Evolutionary conservation across 2,888 invertebrate genomes (phyloP).

Genomic region (Beris chalybata): DNA sequence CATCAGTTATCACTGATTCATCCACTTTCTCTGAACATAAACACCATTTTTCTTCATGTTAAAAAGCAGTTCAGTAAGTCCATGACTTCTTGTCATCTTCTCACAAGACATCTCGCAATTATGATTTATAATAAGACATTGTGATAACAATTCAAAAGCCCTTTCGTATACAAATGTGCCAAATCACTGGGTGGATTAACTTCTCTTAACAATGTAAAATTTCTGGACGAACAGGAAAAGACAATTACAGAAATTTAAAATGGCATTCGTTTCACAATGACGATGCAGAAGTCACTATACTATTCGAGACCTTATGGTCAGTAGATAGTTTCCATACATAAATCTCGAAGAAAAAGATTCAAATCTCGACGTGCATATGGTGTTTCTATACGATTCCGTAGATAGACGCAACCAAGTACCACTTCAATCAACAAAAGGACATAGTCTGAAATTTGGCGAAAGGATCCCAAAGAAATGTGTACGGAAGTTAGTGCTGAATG

Average conservation of each 20-base stretch:
- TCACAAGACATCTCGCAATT: too few relatives aligned
- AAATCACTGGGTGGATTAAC: slow-evolving; percentile 19
- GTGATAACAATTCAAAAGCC: too few relatives aligned
- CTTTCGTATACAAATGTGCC: not conserved
- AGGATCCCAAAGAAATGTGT: slow-evolving; percentile 8
- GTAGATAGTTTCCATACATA: slow-evolving; percentile 15
- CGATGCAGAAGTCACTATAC: not conserved
- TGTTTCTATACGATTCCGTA: not conserved
- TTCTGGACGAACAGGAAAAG: slow-evolving; percentile 22
- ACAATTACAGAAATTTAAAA: slow-evolving; percentile 3
- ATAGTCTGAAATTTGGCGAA: slow-evolving; percentile 1
- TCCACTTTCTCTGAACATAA: too few relatives aligned
- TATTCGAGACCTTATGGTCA: not conserved
- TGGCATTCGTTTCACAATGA: not conserved
- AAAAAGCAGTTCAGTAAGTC: too few relatives aligned
- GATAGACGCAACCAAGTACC: not conserved
- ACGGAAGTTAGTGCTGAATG: slow-evolving; percentile 11
- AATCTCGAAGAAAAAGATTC: slow-evolving; percentile 1
- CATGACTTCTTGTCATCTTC: too few relatives aligned
- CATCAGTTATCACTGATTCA: too few relatives aligned
- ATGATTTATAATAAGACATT: too few relatives aligned
- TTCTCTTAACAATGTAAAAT: slow-evolving; percentile 8
- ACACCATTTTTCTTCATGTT: too few relatives aligned
- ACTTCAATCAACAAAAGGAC: slow-evolving; percentile 14
- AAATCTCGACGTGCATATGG: slow-evolving; percentile 7